Evolutionary conservation across 2,888 invertebrate genomes (phyloP).

Genomic region (Erannis defoliaria): DNA sequence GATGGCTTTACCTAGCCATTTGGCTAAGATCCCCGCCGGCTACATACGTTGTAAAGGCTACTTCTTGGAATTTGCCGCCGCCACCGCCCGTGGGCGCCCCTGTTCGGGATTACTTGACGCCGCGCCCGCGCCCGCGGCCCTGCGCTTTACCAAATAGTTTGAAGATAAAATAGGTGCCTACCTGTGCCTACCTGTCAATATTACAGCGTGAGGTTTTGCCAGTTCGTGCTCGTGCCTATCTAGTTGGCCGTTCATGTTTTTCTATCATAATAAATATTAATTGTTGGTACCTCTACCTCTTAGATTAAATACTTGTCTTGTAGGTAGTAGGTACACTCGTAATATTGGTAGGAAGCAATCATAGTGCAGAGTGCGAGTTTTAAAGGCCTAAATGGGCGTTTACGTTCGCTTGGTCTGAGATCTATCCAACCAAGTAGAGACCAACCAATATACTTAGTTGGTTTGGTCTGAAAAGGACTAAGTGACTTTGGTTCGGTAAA

Average conservation of each 20-base stretch:
- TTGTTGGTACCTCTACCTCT: no score
- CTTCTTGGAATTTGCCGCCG: conserved; percentile 35
- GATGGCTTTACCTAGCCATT: conserved; percentile 55
- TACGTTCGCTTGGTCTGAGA: no score
- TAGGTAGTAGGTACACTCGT: no score
- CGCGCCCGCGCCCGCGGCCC: conserved; percentile 8
- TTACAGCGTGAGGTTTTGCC: not conserved
- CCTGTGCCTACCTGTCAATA: conserved; percentile 2
- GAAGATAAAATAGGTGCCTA: conserved; percentile 1
- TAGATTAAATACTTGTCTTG: no score
- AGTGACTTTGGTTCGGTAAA: no score
- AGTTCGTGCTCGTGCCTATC: not conserved
- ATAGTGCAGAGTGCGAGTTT: no score
- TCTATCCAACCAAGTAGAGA: no score
- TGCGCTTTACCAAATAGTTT: conserved; percentile 12
- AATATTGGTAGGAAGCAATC: no score
- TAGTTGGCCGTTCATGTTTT: not conserved
- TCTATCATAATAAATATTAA: no score
- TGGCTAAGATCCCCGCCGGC: conserved; percentile 55
- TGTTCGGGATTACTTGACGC: conserved; percentile 29
- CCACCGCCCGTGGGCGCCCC: conserved; percentile 19
- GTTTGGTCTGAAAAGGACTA: no score
- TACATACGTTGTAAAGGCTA: conserved; percentile 40
- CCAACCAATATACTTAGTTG: no score
- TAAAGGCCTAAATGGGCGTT: no score